Percentiles rank a stretch among this genome's conserved stretches.
phyloP scores from a whole-genome alignment of 2,113 vertebrate genomes.

The Suricata suricatta region DNA sequence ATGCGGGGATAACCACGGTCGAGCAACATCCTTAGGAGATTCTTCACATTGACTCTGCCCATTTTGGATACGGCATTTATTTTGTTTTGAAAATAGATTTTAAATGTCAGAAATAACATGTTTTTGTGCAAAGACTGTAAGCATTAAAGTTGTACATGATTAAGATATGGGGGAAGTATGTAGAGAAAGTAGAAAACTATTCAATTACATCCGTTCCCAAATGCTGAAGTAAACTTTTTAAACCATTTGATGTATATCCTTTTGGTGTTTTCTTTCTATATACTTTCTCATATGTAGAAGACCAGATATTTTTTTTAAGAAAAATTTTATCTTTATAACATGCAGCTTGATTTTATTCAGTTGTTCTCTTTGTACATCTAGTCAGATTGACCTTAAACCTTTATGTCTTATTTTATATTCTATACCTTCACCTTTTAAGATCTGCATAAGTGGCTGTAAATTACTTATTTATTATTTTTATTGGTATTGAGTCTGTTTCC shows the following conservation, averaged over 20 bases:
- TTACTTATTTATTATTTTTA: background rate
- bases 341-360: background rate
- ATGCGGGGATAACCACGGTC: accelerated
- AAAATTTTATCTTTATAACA: background rate
- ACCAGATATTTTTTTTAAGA: background rate
- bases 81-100: background rate
- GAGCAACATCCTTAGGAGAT: background rate
- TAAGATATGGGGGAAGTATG: background rate
- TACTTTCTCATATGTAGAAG: background rate
- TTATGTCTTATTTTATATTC: background rate
- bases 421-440: background rate
- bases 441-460: background rate
- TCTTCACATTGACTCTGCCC: background rate
- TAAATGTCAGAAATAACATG: background rate
- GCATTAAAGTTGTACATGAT: background rate
- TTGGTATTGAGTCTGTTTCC: background rate
- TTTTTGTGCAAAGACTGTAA: background rate
- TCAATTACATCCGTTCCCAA: background rate
- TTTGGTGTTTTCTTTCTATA: background rate
- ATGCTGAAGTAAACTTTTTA: background rate
- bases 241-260: background rate
- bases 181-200: background rate
- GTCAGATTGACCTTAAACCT: background rate
- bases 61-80: background rate
- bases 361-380: background rate